phyloP scores from a whole-genome alignment of 2,888 invertebrate genomes.

The Lepidochitona cinerea region DNA sequence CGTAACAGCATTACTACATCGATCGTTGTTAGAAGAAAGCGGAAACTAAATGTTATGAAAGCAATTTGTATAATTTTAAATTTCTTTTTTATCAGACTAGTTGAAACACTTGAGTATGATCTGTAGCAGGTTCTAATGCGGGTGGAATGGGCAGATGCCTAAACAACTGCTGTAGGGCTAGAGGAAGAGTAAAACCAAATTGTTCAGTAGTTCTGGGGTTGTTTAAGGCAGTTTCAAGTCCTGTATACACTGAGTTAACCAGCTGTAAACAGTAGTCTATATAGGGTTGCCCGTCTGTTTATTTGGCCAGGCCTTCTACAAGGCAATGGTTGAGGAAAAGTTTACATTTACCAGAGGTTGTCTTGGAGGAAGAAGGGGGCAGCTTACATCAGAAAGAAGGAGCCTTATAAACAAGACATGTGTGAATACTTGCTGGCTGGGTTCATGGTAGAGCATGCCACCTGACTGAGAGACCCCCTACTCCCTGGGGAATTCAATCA shows the following conservation, averaged over 20 bases:
- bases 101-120: too few species aligned
- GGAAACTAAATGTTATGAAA: too few species aligned
- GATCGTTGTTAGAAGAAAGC: too few species aligned
- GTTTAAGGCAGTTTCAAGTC: neutral
- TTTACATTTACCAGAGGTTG: neutral
- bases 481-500: neutral
- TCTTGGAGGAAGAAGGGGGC: too few species aligned
- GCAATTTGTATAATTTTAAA: neutral
- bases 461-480: too few species aligned
- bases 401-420: too few species aligned
- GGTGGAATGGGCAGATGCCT: neutral
- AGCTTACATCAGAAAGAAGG: too few species aligned
- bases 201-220: neutral
- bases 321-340: neutral
- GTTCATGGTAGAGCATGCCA: too few species aligned
- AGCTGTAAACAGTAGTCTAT: conserved; percentile 4
- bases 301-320: neutral
- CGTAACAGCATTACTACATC: too few species aligned
- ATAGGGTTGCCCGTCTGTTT: conserved; percentile 1
- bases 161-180: conserved; percentile 2
- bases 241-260: conserved; percentile 4
- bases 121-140: too few species aligned
- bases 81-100: neutral
- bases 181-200: neutral
- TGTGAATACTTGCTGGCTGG: too few species aligned